Base-by-base conservation (phyloP, 2,888 invertebrate genomes). In the Pristionchus maxplancki region DNA sequence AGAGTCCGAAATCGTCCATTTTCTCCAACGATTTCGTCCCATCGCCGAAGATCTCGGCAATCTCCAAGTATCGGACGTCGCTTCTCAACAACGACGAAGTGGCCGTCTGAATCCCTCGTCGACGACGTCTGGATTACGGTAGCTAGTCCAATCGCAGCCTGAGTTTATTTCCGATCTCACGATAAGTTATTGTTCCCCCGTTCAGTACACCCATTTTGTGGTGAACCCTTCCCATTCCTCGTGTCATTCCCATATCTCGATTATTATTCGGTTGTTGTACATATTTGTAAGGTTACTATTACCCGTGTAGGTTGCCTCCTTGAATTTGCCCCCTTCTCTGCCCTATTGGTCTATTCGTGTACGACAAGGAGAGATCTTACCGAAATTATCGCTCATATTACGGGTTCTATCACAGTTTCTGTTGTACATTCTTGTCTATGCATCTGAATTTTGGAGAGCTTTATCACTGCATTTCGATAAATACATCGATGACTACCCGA, bases 11-110 rank as follows among this genome's bases (percentile, higher is more conserved):
- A 13, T 87, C 86, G 50, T 87, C 86, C 40, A 58, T 87, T 6
- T 87, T 87, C 50, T 87, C 86, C 11, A 71, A 67, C 71, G 86
- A 87, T 71, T 87, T 50, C 71, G 86, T 50, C 0, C 86, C 86
- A 15, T 87, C 86, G 0, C 86, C 86, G n/a, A 87, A 87, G 71
- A 50, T 87, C 34, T 87, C 86, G 37, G 71, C 86, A 48, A 37
- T 50, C 50, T 50, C 67, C n/a, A 71, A 67, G 24, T 37, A 50
- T 28, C 48, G 86, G 17, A 58, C 86, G 58, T 50, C 71, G 24
- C 71, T 87, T 31, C 37, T 71, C 50, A 71, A 87, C 71, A 50
- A 34, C 48, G 86, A 87, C n/a, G 86, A 87, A 87, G 86, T 87
- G 11, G 86, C 86, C 50, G 86, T 87, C 44, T 87, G 82, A 83